Base-by-base conservation (phyloP, 2,113 vertebrate species). In the Tyrannus savana region DNA sequence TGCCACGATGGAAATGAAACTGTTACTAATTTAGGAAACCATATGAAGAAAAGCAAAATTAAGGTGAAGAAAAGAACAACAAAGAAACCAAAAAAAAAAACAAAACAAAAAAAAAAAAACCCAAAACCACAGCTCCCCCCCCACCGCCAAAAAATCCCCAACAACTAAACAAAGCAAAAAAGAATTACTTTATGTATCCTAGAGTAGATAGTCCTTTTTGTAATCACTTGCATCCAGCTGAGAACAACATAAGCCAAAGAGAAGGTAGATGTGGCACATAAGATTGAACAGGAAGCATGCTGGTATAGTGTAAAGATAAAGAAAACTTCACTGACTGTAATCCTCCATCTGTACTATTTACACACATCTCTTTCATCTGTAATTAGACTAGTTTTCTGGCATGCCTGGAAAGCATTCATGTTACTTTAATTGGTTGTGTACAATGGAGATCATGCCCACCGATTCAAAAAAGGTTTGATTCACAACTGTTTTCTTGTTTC, bases 391-490 rank as follows among this genome's bases (percentile, higher is more conserved):
- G 30, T 58, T 37, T 66, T 14, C 75, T 72, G 47, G 7, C 13
- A 33, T 77, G 53, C 19, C 41, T 66, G 31, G 5, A 39, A 11
- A 81, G 13, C 33, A 62, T 56, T 81, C 67, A 15, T 60, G 10
- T 50, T 67, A 5, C 19, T 35, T 59, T 47, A 50, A 25, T 59
- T 60, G 30, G 4, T 39, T 78, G 6, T 55, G 7, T 44, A 22
- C 6, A 21, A n/a, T 35, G 8, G 24, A 64, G 10, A 75, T 14
- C 6, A 42, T 44, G 25, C 8, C 9, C 0, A 1, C 6, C 14
- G 37, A 22, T 64, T 79, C 42, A 67, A 31, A 67, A 59, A 30
- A 69, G 21, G 10, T 37, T 50, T 63, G 5, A 49, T 84, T 66
- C 35, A 37, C 12, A 35, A 22, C 66, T 41, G 14, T 49, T 60